These are phyloP conservation scores for Thomomys bottae DNA, from an alignment of 2,113 vertebrate genomes.

Conservation along the genomic window DNA sequence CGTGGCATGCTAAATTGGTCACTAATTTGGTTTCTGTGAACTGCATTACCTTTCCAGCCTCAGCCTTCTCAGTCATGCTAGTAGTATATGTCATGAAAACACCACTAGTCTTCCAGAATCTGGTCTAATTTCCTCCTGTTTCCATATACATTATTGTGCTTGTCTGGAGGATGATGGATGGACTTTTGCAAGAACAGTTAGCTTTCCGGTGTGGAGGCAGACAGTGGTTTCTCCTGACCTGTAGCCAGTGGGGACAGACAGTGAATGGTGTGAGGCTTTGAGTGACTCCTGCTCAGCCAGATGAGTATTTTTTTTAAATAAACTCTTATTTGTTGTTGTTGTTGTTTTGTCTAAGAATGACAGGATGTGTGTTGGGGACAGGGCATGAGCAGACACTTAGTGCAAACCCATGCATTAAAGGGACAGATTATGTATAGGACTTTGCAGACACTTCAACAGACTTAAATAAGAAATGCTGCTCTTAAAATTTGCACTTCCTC, in stretches of 20 bases:
- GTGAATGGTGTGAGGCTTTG: neutral
- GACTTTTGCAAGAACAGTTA: neutral
- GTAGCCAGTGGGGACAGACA: too few species aligned
- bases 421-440: neutral
- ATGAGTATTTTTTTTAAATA: neutral
- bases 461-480: constrained; percentile 1
- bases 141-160: accelerated
- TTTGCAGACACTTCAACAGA: neutral
- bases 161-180: accelerated
- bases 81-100: neutral
- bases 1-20: accelerated
- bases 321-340: neutral
- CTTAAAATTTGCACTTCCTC: constrained; percentile 8
- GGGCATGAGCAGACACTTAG: accelerated
- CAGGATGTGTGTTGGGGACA: too few species aligned
- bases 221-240: neutral
- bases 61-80: neutral
- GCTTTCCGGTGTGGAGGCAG: neutral
- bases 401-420: neutral
- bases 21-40: neutral
- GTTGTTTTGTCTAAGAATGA: neutral
- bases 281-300: neutral
- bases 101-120: neutral
- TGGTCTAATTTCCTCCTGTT: neutral
- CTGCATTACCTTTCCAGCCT: neutral